Percentiles rank a stretch among this genome's conserved stretches.
Conservation (phyloP, 1,140 invertebrate genomes). For the Fopius arisanus region DNA sequence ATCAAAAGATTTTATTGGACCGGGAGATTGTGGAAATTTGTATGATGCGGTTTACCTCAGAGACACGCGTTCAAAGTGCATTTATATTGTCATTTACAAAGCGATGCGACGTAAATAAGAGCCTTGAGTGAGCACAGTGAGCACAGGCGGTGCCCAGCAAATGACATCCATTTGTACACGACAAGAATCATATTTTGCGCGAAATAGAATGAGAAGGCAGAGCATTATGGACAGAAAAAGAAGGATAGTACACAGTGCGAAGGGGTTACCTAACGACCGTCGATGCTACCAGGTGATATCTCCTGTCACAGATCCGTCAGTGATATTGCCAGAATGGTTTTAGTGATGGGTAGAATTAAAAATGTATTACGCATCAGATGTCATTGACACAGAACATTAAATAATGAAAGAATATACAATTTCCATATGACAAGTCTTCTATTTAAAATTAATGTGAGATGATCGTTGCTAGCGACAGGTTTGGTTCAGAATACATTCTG, state of each 20-base stretch:
- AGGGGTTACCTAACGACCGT: constrained; percentile 55
- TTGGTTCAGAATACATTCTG: too few species aligned
- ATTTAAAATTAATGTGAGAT: too few species aligned
- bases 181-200: constrained; percentile 49
- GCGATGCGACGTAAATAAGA: constrained; percentile 28
- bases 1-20: neutral
- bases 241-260: constrained; percentile 7
- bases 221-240: constrained; percentile 9
- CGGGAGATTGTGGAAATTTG: neutral
- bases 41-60: neutral
- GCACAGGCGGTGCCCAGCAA: constrained; percentile 39
- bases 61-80: constrained; percentile 7
- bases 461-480: too few species aligned
- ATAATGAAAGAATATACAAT: too few species aligned
- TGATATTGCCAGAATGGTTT: constrained; percentile 47
- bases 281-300: constrained; percentile 57
- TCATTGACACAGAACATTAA: constrained; percentile 23
- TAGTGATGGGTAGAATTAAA: constrained; percentile 53
- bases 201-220: constrained; percentile 28
- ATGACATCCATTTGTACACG: constrained; percentile 56
- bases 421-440: too few species aligned
- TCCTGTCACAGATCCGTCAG: constrained; percentile 54
- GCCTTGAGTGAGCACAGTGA: constrained; percentile 19
- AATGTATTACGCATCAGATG: constrained; percentile 54
- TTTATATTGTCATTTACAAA: constrained; percentile 26